A percentile compares a stretch with the other conserved stretches of the same genome.
phyloP scores from a whole-genome alignment of 2,797 vertebrate genomes.

The Gobionotothen gibberifrons region DNA sequence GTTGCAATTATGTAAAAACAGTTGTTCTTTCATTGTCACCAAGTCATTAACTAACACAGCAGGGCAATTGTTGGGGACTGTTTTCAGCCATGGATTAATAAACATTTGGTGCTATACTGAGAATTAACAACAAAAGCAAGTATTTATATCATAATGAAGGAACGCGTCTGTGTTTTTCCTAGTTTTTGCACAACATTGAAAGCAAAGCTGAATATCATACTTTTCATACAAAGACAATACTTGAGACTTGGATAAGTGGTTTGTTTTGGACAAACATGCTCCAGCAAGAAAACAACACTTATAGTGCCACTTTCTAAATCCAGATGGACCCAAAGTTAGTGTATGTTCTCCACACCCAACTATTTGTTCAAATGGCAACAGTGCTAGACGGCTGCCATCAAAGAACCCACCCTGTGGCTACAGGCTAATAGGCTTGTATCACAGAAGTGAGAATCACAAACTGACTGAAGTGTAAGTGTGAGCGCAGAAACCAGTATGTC shows the following conservation, averaged over 20 bases:
- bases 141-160: neutral
- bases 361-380: conserved; percentile 29
- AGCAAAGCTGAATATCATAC: neutral
- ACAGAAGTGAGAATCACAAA: conserved; percentile 36
- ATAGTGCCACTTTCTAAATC: neutral
- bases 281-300: conserved; percentile 16
- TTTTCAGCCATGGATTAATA: conserved; percentile 5
- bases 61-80: neutral
- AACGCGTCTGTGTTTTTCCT: neutral
- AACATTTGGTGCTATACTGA: neutral
- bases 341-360: conserved; percentile 27
- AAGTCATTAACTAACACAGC: neutral
- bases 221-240: neutral
- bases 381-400: conserved; percentile 29
- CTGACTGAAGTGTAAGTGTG: conserved; percentile 28
- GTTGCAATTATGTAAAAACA: neutral
- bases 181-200: neutral
- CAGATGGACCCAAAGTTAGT: conserved; percentile 9
- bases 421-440: conserved; percentile 32
- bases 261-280: neutral
- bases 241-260: conserved; percentile 1
- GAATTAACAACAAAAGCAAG: too few species aligned
- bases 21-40: neutral
- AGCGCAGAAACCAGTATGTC: conserved; percentile 36
- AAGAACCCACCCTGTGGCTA: conserved; percentile 20